Percentiles rank a stretch among this genome's conserved stretches.
Evolutionary conservation across 2,888 invertebrate species (phyloP).

Genomic region (Lithophane semibrunnea): DNA sequence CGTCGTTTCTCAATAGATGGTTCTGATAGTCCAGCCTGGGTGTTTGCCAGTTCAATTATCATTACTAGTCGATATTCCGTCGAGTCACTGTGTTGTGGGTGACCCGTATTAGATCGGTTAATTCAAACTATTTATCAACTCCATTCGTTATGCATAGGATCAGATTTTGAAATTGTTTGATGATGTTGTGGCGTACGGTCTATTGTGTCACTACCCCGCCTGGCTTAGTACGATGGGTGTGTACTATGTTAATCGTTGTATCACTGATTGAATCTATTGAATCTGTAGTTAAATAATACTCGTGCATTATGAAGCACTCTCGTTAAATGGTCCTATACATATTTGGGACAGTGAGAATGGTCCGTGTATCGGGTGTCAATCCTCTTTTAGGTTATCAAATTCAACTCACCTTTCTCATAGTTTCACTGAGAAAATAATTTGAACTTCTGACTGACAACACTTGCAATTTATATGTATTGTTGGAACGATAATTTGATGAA

Average conservation of each 20-base stretch:
- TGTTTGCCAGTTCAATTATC: slow-evolving; percentile 91
- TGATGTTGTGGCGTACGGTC: slow-evolving; percentile 87
- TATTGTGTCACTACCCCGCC: slow-evolving; percentile 79
- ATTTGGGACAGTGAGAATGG: slow-evolving; percentile 48
- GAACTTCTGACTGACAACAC: neutral
- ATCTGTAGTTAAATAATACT: slow-evolving; percentile 75
- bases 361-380: slow-evolving; percentile 28
- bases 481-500: no score
- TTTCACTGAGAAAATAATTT: slow-evolving; percentile 12
- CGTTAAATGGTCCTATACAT: slow-evolving; percentile 62
- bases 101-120: slow-evolving; percentile 91
- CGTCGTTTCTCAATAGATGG: slow-evolving; percentile 85
- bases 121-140: slow-evolving; percentile 90
- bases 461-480: slow-evolving; percentile 19
- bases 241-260: slow-evolving; percentile 87
- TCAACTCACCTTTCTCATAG: slow-evolving; percentile 21
- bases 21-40: slow-evolving; percentile 87
- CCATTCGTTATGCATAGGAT: slow-evolving; percentile 90
- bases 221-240: slow-evolving; percentile 89
- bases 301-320: slow-evolving; percentile 63
- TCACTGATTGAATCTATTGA: slow-evolving; percentile 85
- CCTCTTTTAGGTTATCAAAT: slow-evolving; percentile 19
- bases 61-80: slow-evolving; percentile 86
- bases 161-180: slow-evolving; percentile 90
- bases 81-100: slow-evolving; percentile 88